Percentiles rank a stretch among this genome's conserved stretches.
Conservation (phyloP, 2,888 invertebrate species). For the Koerneria pararmatus region DNA sequence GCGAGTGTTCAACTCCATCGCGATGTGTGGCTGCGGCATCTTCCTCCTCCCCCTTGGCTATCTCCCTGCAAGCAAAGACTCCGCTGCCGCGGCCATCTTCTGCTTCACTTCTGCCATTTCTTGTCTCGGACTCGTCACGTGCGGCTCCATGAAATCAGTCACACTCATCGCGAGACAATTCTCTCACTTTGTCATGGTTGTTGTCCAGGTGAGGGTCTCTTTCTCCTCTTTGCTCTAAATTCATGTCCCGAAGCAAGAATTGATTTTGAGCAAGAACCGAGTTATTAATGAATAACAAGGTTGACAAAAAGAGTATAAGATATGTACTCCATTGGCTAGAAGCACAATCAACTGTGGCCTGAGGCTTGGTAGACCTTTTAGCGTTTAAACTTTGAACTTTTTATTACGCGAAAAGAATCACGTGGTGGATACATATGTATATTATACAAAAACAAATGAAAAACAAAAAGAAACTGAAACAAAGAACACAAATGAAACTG, state of each 20-base stretch:
- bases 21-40: constrained; percentile 39
- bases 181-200: constrained; percentile 40
- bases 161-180: constrained; percentile 39
- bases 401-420: too few relatives aligned
- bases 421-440: too few relatives aligned
- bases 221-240: background rate
- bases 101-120: constrained; percentile 35
- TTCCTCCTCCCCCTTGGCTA: constrained; percentile 42
- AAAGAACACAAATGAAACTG: too few relatives aligned
- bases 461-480: too few relatives aligned
- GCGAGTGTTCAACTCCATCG: constrained; percentile 41
- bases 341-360: too few relatives aligned
- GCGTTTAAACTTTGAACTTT: constrained; percentile 2
- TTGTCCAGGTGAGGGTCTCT: constrained; percentile 33
- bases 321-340: too few relatives aligned
- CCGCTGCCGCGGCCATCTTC: constrained; percentile 25
- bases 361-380: too few relatives aligned
- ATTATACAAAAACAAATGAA: too few relatives aligned
- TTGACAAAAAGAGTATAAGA: background rate
- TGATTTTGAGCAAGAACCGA: too few relatives aligned
- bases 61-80: constrained; percentile 18
- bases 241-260: too few relatives aligned
- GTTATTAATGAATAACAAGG: too few relatives aligned
- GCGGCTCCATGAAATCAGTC: constrained; percentile 40
- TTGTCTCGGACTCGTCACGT: constrained; percentile 37